phyloP scores from a whole-genome alignment of 2,888 invertebrate genomes.

The Agrochola circellaris region DNA sequence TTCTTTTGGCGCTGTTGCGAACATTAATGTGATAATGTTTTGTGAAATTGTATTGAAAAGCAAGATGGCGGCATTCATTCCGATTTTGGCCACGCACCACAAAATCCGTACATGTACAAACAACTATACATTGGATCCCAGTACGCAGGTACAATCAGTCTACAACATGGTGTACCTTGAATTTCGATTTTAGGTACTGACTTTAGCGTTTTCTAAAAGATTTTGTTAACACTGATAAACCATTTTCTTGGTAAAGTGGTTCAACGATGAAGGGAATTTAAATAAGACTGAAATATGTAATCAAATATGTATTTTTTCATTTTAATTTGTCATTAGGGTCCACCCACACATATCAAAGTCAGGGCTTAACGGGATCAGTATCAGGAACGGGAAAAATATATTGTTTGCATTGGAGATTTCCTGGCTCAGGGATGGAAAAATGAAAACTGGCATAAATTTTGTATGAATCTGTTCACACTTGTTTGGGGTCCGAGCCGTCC shows the following conservation, averaged over 20 bases:
- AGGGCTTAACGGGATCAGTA: neutral
- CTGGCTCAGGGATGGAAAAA: neutral
- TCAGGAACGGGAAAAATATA: neutral
- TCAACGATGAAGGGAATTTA: neutral
- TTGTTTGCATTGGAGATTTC: neutral
- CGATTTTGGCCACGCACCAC: too few relatives aligned
- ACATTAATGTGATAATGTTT: too few relatives aligned
- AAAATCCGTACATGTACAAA: too few relatives aligned
- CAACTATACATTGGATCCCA: too few relatives aligned
- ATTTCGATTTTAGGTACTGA: too few relatives aligned
- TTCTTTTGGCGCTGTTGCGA: too few relatives aligned
- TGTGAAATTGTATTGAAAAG: too few relatives aligned
- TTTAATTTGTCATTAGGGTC: neutral
- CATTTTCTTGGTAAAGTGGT: neutral
- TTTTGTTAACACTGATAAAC: neutral
- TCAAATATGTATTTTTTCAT: neutral
- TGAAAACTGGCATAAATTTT: conserved; percentile 1
- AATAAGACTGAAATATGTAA: neutral
- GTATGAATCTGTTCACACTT: conserved; percentile 14
- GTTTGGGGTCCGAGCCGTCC: neutral
- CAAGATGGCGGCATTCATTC: too few relatives aligned
- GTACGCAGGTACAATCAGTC: too few relatives aligned
- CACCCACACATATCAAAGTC: neutral
- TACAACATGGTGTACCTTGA: too few relatives aligned
- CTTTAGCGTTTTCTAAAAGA: neutral